Conservation (phyloP, 2,888 invertebrate species). For the Brenthis ino region DNA sequence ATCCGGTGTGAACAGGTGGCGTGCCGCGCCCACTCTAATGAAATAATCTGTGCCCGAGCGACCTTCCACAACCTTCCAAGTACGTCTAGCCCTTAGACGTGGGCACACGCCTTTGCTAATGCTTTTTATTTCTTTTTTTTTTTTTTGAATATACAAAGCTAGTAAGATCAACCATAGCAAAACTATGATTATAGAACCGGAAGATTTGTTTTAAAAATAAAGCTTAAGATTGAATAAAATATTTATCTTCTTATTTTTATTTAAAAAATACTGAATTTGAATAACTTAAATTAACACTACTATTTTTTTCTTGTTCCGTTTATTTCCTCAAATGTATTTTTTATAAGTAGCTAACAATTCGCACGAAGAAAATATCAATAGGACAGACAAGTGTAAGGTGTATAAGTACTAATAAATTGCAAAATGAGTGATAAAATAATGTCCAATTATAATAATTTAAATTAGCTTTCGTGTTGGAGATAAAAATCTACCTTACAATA, state of each 20-base stretch:
- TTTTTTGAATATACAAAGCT: neutral
- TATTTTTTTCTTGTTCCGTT: too few relatives aligned
- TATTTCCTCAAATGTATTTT: too few relatives aligned
- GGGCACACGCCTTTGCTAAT: conserved; percentile 43
- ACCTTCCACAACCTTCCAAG: conserved; percentile 74
- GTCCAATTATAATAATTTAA: neutral
- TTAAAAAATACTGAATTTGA: too few relatives aligned
- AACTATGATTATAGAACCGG: neutral
- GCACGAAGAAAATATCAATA: neutral
- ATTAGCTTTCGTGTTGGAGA: conserved; percentile 12
- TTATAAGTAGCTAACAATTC: too few relatives aligned
- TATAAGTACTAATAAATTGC: neutral
- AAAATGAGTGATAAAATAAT: neutral
- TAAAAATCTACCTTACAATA: conserved; percentile 28
- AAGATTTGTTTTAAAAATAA: neutral
- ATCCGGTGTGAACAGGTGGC: conserved; percentile 80
- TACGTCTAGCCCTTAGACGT: conserved; percentile 44
- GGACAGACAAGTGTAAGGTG: too few relatives aligned
- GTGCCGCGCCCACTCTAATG: conserved; percentile 70
- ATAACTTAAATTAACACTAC: too few relatives aligned
- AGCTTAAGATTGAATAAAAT: too few relatives aligned
- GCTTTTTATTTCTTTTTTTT: conserved; percentile 36
- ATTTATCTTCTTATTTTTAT: too few relatives aligned
- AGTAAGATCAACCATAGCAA: neutral
- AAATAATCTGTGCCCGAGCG: conserved; percentile 71